Conservation (phyloP, 2,888 invertebrate species). For the Labia minor region DNA sequence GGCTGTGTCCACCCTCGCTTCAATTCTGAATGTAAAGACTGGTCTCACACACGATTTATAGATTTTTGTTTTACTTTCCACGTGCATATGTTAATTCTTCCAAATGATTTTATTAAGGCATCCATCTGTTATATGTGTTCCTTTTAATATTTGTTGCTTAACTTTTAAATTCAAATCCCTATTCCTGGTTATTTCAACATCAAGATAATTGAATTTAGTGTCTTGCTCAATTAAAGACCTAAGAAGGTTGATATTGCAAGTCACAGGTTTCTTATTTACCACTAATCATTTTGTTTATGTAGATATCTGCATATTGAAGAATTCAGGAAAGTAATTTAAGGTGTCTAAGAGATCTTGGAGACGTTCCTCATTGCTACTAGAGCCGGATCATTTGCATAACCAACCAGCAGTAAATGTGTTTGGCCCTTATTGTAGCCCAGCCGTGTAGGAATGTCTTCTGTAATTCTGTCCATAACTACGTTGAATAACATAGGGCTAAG, state of each 20-base stretch:
- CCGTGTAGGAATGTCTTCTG: not conserved
- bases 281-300: conserved; percentile 4
- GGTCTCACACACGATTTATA: not conserved
- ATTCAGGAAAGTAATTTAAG: not conserved
- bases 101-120: not conserved
- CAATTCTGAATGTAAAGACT: not conserved
- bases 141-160: conserved; percentile 3
- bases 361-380: not conserved
- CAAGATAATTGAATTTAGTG: not conserved
- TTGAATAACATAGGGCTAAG: conserved; percentile 19
- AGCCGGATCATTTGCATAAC: not conserved
- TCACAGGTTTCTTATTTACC: not conserved
- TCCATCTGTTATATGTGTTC: not conserved
- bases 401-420: not conserved
- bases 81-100: not conserved
- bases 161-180: not conserved
- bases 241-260: not conserved
- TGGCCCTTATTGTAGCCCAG: not conserved
- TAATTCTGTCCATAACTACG: conserved; percentile 15
- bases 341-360: not conserved
- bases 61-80: conserved; percentile 4
- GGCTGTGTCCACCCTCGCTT: not conserved
- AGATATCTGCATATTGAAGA: not conserved
- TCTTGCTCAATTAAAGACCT: not conserved
- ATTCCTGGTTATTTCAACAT: not conserved